Base-by-base conservation (phyloP, 1,140 invertebrate species). In the Spodoptera frugiperda region DNA sequence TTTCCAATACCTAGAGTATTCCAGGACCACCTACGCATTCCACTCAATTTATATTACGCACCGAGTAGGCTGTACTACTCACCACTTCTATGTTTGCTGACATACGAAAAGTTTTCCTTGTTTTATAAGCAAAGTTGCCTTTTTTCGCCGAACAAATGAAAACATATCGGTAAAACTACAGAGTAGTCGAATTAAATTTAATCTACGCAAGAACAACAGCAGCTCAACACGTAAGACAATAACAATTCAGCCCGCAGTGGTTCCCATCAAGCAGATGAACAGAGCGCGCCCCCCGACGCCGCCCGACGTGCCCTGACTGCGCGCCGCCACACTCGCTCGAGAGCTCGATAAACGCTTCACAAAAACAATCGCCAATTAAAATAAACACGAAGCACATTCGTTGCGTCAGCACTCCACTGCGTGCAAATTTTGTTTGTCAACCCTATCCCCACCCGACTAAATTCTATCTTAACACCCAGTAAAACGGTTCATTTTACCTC, bases 401-500 rank as follows among this genome's bases (percentile, higher is more conserved):
- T 57, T 65, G 71, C 76, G 82, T 83, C 79, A 79, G 75, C 79
- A 78, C 53, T 75, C 55, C 48, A 33, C 55, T 61, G 30, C 71
- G 71, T 77, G 76, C 17, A 71, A 76, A 80, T 75, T 80, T 81
- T 78, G 77, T 83, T 81, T 83, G 74, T 71, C 53, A 63, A 75
- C 9, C 12, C 14, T 19, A 0, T n/a, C 21, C 17, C 0, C 10
- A 15, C 1, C 14, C 49, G 63, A 11, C 49, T 14, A 81, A 77
- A 70, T 11, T 59, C 33, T 44, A 77, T 48, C 57, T 39, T 75
- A 77, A 21, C 61, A 21, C 19, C 39, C n/a, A 46, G 33, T 59
- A 12, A 67, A 19, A 78, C 77, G 53, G 78, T 71, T 14, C 4
- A 77, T 72, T 79, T 77, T 81, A 44, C 54, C 21, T 25, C 49